Conservation (phyloP, 2,888 invertebrate species). For the Lacanobia oleracea region DNA sequence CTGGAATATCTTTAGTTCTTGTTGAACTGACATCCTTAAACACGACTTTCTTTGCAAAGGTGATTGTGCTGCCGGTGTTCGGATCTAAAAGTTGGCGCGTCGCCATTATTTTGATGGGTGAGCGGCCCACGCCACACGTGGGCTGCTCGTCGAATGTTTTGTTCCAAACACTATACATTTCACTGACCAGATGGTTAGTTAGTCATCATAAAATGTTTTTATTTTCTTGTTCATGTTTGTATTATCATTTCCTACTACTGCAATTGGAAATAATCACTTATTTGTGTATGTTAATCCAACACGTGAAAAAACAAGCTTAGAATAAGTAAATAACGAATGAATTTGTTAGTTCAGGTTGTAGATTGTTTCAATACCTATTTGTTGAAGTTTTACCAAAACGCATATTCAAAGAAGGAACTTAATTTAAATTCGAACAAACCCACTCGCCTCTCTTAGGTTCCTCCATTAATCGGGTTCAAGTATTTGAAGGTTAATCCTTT, state of each 20-base stretch:
- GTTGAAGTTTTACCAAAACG: constrained; percentile 19
- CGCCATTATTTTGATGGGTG: constrained; percentile 89
- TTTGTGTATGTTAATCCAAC: constrained; percentile 7
- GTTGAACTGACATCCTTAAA: constrained; percentile 74
- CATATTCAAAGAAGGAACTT: constrained; percentile 19
- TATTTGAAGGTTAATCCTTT: constrained; percentile 63
- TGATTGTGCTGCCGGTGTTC: constrained; percentile 84
- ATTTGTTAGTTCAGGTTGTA: constrained; percentile 17
- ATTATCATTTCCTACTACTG: constrained; percentile 39
- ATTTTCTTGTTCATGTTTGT: constrained; percentile 50
- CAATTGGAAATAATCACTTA: constrained; percentile 22
- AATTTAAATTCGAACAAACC: constrained; percentile 33
- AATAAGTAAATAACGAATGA: constrained; percentile 1
- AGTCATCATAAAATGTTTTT: constrained; percentile 69
- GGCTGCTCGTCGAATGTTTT: constrained; percentile 82
- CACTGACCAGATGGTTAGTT: constrained; percentile 72
- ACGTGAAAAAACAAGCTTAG: constrained; percentile 15
- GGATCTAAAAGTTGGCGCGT: constrained; percentile 82
- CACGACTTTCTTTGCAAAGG: constrained; percentile 82
- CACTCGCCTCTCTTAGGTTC: neutral
- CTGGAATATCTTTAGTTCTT: constrained; percentile 66
- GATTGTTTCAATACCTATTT: constrained; percentile 37
- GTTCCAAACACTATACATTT: constrained; percentile 74
- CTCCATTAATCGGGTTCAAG: constrained; percentile 21
- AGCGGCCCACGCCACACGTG: constrained; percentile 76